A percentile compares a stretch with the other conserved stretches of the same genome.
phyloP scores from a whole-genome alignment of 2,113 vertebrate species.

The Symphodus melops region DNA sequence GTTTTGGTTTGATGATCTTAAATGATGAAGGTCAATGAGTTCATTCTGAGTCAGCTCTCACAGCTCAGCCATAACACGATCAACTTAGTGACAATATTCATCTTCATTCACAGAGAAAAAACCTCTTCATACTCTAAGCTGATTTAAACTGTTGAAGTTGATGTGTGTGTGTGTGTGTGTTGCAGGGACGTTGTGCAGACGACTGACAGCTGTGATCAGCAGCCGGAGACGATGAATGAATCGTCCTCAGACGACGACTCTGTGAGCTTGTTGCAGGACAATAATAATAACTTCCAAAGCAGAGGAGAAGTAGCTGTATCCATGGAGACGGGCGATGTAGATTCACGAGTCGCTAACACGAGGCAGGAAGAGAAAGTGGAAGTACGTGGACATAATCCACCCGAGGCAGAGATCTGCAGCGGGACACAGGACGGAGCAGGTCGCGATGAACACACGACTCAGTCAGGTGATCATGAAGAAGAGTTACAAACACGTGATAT shows the following conservation, averaged over 20 bases:
- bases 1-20: too few relatives aligned
- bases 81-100: too few relatives aligned
- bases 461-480: conserved; percentile 8
- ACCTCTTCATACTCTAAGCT: too few relatives aligned
- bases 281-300: neutral
- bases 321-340: neutral
- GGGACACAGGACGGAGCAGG: neutral
- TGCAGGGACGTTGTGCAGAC: conserved; percentile 10
- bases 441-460: neutral
- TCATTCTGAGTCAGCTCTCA: too few relatives aligned
- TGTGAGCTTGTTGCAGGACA: conserved; percentile 44
- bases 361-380: neutral
- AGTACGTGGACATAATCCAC: neutral
- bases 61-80: too few relatives aligned
- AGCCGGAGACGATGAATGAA: conserved; percentile 8
- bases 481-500: neutral
- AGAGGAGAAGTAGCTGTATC: neutral
- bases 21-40: too few relatives aligned
- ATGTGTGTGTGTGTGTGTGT: too few relatives aligned
- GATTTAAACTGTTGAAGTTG: too few relatives aligned
- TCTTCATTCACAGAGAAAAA: too few relatives aligned
- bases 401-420: neutral
- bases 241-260: conserved; percentile 39
- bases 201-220: conserved; percentile 9
- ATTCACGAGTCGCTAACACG: conserved; percentile 1